Percentiles rank a stretch among this genome's conserved stretches.
Evolutionary conservation across 2,113 vertebrate species (phyloP).

Genomic region (Tetraodon nigroviridis): DNA sequence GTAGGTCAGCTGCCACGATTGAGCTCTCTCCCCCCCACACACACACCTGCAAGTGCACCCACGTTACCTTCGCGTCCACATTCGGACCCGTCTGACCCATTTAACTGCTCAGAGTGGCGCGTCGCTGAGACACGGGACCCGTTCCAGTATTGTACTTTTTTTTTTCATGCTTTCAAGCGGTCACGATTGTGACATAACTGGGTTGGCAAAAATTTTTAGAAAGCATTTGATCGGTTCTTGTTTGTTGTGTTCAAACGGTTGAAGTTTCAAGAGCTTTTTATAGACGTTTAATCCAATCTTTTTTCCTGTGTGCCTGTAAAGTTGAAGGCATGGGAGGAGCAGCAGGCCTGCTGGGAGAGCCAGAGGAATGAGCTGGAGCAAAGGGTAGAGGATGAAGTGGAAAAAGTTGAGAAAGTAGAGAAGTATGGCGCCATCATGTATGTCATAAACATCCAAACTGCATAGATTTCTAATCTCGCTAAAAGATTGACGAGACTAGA

Average conservation of each 20-base stretch:
- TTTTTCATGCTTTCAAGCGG: constrained; percentile 38
- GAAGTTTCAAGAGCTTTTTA: background rate
- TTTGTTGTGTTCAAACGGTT: too few relatives aligned
- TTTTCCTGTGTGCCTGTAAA: constrained; percentile 48
- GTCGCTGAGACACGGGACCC: constrained; percentile 52
- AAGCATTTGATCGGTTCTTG: background rate
- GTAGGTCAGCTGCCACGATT: constrained; percentile 65
- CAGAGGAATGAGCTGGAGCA: constrained; percentile 77
- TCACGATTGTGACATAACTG: constrained; percentile 51
- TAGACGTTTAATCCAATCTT: background rate
- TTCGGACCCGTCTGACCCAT: constrained; percentile 64
- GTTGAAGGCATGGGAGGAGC: constrained; percentile 76
- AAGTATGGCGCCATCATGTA: constrained; percentile 41
- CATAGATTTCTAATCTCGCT: background rate
- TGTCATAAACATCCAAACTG: background rate
- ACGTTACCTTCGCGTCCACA: constrained; percentile 41
- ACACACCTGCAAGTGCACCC: constrained; percentile 20
- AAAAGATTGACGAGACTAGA: background rate
- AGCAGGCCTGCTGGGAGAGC: constrained; percentile 74
- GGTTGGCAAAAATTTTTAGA: constrained; percentile 22
- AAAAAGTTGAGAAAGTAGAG: constrained; percentile 85
- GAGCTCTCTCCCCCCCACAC: constrained; percentile 17
- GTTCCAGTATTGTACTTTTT: constrained; percentile 38
- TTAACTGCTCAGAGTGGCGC: constrained; percentile 35
- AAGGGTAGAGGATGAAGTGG: constrained; percentile 79